phyloP scores from a whole-genome alignment of 2,888 invertebrate species.

The Leucophenga montana region DNA sequence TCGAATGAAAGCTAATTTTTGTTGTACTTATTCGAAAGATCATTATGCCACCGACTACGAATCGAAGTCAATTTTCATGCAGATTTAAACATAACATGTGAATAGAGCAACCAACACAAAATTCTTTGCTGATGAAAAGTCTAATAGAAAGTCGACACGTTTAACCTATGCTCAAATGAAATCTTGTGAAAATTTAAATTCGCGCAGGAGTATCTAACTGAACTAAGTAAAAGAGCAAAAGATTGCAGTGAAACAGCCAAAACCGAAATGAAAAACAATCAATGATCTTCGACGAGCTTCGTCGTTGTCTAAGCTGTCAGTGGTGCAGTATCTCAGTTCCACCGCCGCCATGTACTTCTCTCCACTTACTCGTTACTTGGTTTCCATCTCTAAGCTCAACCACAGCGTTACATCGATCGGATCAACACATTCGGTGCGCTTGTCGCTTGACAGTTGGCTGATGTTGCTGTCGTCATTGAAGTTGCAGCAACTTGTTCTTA shows the following conservation, averaged over 20 bases:
- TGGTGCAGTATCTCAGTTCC: neutral
- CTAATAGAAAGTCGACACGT: conserved; percentile 18
- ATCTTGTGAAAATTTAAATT: too few species aligned
- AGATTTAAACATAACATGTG: conserved; percentile 37
- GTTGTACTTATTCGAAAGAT: too few species aligned
- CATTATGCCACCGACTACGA: too few species aligned
- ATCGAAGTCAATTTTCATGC: too few species aligned
- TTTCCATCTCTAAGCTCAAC: too few species aligned
- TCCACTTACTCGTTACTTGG: too few species aligned
- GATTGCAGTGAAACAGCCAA: too few species aligned
- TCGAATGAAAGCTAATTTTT: too few species aligned
- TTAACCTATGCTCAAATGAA: too few species aligned
- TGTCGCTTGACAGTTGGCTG: conserved; percentile 35
- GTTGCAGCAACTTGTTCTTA: conserved; percentile 20
- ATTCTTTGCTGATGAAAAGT: conserved; percentile 31
- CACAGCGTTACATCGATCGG: neutral
- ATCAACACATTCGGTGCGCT: conserved; percentile 7
- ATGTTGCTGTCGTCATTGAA: conserved; percentile 27
- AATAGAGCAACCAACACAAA: too few species aligned
- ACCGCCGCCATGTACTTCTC: neutral
- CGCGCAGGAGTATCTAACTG: too few species aligned
- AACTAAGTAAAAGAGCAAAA: too few species aligned
- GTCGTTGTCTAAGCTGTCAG: conserved; percentile 8
- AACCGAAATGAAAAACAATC: conserved; percentile 9
- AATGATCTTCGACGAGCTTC: conserved; percentile 10